Percentiles rank a stretch among this genome's conserved stretches.
phyloP scores from a whole-genome alignment of 2,113 vertebrate genomes.

The Dermatemys mawii region DNA sequence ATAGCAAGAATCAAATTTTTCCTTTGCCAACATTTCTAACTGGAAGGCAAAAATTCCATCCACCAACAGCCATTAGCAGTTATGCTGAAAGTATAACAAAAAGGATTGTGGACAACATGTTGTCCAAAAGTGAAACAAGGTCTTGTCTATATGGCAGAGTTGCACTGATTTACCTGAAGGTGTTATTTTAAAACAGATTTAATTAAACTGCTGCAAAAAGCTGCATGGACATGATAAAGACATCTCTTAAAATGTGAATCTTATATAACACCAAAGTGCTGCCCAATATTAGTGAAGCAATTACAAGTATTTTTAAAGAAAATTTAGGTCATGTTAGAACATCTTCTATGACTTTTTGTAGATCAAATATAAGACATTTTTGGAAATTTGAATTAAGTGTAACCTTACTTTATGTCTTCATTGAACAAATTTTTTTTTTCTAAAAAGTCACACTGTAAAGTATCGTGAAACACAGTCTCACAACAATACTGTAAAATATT shows the following conservation, averaged over 20 bases:
- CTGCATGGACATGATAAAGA: not conserved
- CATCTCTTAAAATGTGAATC: not conserved
- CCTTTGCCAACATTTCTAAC: not conserved
- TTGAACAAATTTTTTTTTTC: not conserved
- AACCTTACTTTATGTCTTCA: not conserved
- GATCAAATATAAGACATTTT: not conserved
- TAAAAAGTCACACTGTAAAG: not conserved
- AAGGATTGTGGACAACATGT: not conserved
- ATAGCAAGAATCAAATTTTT: not conserved
- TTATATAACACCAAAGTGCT: not conserved
- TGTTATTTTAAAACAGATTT: not conserved
- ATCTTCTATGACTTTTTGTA: not conserved
- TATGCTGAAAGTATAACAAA: not conserved
- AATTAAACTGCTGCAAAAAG: not conserved
- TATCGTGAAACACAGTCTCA: not conserved
- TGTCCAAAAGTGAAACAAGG: not conserved
- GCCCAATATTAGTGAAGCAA: not conserved
- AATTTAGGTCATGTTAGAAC: not conserved
- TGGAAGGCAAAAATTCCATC: not conserved
- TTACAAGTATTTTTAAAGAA: not conserved
- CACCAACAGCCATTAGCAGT: not conserved
- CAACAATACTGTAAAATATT: not conserved
- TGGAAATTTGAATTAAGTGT: not conserved
- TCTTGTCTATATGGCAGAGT: not conserved
- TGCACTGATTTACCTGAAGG: no score